Conservation (phyloP, 1,140 invertebrate genomes). For the Euwallacea fornicatus region DNA sequence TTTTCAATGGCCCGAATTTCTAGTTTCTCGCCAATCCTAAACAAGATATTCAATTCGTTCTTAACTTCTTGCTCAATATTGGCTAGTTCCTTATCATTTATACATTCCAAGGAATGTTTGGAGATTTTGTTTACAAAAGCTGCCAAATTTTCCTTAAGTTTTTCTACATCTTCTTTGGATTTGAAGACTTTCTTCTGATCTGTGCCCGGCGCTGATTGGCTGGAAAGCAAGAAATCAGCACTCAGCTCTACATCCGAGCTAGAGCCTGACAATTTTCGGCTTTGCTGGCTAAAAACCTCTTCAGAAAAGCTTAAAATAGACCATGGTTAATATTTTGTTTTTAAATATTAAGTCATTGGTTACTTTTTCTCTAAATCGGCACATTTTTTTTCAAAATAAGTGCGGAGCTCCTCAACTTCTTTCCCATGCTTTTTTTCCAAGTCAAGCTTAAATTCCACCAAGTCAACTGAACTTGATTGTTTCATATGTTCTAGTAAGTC, state of each 20-base stretch:
- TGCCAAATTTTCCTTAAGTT: constrained; percentile 39
- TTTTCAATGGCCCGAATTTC: constrained; percentile 53
- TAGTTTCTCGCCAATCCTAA: constrained; percentile 50
- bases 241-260: constrained; percentile 50
- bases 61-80: constrained; percentile 42
- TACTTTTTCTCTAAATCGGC: constrained; percentile 74
- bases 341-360: constrained; percentile 39
- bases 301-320: constrained; percentile 61
- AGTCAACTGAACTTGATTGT: constrained; percentile 49
- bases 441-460: constrained; percentile 59
- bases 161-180: constrained; percentile 41
- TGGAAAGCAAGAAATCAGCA: constrained; percentile 31
- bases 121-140: constrained; percentile 31
- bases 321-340: not conserved
- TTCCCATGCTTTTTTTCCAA: constrained; percentile 66
- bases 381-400: constrained; percentile 77
- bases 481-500: constrained; percentile 54
- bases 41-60: constrained; percentile 40
- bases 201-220: constrained; percentile 40
- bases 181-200: constrained; percentile 37
- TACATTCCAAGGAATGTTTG: constrained; percentile 37
- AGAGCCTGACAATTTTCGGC: constrained; percentile 59
- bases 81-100: constrained; percentile 40
- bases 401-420: constrained; percentile 75
- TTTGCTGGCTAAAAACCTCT: constrained; percentile 70